Evolutionary conservation across 1,140 invertebrate genomes (phyloP).

Genomic region (Brachionus paranguensis): DNA sequence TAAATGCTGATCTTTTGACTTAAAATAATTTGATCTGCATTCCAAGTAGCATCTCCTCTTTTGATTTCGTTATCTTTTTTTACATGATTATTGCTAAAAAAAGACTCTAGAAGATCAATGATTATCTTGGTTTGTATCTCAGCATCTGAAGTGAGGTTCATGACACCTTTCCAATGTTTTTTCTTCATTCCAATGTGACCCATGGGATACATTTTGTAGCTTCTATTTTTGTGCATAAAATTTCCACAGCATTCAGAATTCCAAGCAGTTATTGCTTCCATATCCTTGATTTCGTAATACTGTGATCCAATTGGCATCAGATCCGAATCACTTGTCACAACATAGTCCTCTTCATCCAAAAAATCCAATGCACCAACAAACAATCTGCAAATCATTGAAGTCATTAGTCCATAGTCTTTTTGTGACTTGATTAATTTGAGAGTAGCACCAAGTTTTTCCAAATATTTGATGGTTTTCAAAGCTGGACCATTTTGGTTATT

Average conservation of each 20-base stretch:
- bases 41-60: not conserved
- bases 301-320: not conserved
- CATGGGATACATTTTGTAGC: conserved; percentile 40
- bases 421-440: not conserved
- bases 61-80: not conserved
- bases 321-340: conserved; percentile 18
- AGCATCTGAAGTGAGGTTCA: not conserved
- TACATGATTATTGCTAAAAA: not conserved
- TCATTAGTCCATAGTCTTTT: not conserved
- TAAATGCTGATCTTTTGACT: not conserved
- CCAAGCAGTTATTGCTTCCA: not conserved
- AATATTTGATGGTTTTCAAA: not conserved
- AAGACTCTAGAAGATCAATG: not conserved
- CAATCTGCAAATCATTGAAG: not conserved
- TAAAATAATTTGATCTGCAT: conserved; percentile 13
- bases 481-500: not conserved
- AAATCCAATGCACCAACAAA: not conserved
- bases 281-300: not conserved
- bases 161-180: conserved; percentile 28
- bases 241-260: conserved; percentile 42
- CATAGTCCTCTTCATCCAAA: not conserved
- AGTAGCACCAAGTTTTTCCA: not conserved
- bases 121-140: not conserved
- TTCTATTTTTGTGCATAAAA: conserved; percentile 38
- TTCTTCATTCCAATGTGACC: conserved; percentile 33